Percentiles rank a stretch among this genome's conserved stretches.
Evolutionary conservation across 2,797 vertebrate species (phyloP).

Genomic region (Austrolebias charrua): DNA sequence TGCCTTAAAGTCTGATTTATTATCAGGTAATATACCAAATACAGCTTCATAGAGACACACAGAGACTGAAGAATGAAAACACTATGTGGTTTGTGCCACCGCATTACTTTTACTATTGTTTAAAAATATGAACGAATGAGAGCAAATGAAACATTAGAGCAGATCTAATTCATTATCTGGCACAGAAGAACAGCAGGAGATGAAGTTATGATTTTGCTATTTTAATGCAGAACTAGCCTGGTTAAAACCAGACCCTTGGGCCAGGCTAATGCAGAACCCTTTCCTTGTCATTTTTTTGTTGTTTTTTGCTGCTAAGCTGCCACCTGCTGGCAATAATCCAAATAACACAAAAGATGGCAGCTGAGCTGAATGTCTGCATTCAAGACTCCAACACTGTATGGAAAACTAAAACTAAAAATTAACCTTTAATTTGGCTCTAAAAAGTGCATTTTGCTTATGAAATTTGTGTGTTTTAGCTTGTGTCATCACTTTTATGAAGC

Average conservation of each 20-base stretch:
- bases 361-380: too few species aligned
- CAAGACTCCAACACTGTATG: too few species aligned
- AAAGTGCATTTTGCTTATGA: too few species aligned
- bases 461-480: too few species aligned
- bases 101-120: too few species aligned
- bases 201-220: neutral
- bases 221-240: neutral
- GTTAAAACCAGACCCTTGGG: too few species aligned
- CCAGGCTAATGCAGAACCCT: neutral
- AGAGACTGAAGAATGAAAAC: neutral
- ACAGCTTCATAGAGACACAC: neutral
- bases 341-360: neutral
- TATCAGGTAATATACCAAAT: neutral
- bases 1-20: neutral
- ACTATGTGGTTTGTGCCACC: too few species aligned
- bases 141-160: neutral
- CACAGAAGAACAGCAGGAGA: neutral
- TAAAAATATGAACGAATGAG: too few species aligned
- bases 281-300: too few species aligned
- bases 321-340: slow-evolving; percentile 40
- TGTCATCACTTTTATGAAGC: too few species aligned
- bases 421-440: too few species aligned
- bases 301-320: slow-evolving; percentile 43
- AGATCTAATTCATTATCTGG: neutral
- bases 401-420: neutral